Evolutionary conservation across 2,113 vertebrate species (phyloP), one percentile per base, ranked within the genome.

Genomic region (Cheirogaleus medius): DNA sequence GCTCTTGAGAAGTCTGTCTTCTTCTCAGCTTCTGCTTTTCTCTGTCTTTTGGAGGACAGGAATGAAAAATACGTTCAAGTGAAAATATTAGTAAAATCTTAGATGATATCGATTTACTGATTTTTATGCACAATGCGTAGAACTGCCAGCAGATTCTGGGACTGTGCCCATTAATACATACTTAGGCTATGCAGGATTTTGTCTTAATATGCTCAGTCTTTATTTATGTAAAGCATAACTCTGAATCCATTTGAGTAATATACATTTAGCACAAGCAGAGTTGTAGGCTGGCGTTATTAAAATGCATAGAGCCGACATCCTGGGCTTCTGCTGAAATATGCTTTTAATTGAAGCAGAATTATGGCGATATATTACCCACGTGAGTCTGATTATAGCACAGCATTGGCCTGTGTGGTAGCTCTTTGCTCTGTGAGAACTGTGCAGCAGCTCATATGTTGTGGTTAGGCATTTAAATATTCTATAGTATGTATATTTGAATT

Each of bases 331-430:
- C 97, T 98, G 98, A 98, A 98, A 99, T 99, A 98, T 98, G 98
- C 97, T 98, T 98, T 99, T 98, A 99, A 98, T 98, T 98, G 98
- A 98, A 98, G 96, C 97, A 97, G 98, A 98, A 98, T 98, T 98
- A 97, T 98, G 97, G 96, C 98, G 68, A 98, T 98, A 98, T 98
- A 97, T 99, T 98, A 98, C 93, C 97, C 94, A 47, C 76, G 91
- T 94, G 97, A 98, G 97, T 98, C 97, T 98, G 98, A 96, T 97
- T 98, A 92, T 94, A 91, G 74, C 93, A 66, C 85, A 74, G 92
- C 92, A 44, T 32, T 97, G 96, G 91, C 96, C 98, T 84, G 85
- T 58, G 81, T 25, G 64, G 87, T 60, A 44, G 87, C 94, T 94
- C 54, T 93, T 89, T 96, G 78, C 95, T 94, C 54, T 85, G 2